Conservation (phyloP, 2,113 vertebrate species). For the Larimichthys polyactis region DNA sequence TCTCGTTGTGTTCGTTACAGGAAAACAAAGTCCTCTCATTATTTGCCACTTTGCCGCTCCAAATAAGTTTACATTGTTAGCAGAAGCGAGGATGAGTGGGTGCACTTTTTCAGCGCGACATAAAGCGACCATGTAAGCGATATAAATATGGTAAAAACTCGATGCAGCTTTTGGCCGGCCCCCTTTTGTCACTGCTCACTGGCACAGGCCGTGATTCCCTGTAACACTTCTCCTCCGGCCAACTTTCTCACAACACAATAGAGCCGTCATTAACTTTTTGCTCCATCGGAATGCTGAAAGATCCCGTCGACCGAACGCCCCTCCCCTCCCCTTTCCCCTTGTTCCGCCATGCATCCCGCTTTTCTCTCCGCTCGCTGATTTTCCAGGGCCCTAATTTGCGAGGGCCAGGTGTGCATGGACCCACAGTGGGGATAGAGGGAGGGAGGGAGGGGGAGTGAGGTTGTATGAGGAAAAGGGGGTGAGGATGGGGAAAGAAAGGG, state of each 20-base stretch:
- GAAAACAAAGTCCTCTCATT: slow-evolving; percentile 34
- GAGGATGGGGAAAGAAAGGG: slow-evolving; percentile 36
- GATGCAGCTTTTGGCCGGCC: slow-evolving; percentile 54
- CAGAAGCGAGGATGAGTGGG: slow-evolving; percentile 13
- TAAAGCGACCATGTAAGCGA: slow-evolving; percentile 71
- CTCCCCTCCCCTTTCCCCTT: slow-evolving; percentile 29
- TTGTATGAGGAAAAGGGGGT: slow-evolving; percentile 37
- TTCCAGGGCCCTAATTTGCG: slow-evolving; percentile 82
- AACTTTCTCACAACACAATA: slow-evolving; percentile 76
- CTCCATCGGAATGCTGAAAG: slow-evolving; percentile 84
- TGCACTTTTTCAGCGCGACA: slow-evolving; percentile 33
- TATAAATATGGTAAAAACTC: slow-evolving; percentile 70
- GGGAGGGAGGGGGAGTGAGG: slow-evolving; percentile 13
- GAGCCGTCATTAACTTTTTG: slow-evolving; percentile 86
- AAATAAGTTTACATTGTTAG: slow-evolving; percentile 21
- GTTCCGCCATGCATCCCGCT: slow-evolving; percentile 59
- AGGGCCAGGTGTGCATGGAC: slow-evolving; percentile 83
- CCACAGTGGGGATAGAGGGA: slow-evolving; percentile 36
- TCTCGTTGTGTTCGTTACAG: background rate
- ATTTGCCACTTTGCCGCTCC: slow-evolving; percentile 4
- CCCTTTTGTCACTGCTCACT: slow-evolving; percentile 79
- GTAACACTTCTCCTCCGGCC: slow-evolving; percentile 73
- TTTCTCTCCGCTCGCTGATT: slow-evolving; percentile 68
- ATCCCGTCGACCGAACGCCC: slow-evolving; percentile 53
- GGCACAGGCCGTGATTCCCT: slow-evolving; percentile 76